Base-by-base conservation (phyloP, 2,113 vertebrate genomes). In the Reinhardtius hippoglossoides region DNA sequence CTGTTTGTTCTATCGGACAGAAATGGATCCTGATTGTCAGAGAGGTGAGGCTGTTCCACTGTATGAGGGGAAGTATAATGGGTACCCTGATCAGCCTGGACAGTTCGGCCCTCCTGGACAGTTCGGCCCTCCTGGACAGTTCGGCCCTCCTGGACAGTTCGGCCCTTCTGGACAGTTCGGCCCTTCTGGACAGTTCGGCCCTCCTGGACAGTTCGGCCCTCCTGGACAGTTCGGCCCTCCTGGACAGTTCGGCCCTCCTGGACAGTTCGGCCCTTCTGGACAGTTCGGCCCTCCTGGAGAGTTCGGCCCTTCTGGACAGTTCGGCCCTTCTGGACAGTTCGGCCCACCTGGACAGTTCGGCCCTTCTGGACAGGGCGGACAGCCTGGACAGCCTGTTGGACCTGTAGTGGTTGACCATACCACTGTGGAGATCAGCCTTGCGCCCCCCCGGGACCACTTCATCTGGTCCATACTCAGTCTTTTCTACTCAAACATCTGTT, bases 391-490 rank as follows among this genome's bases (percentile, higher is more conserved):
- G 50, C 15, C 46, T 16, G 46, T 50, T 20, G 50, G 5, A 26
- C 5, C 65, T 12, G 2, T 15, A 6, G n/a, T 21, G 46, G 63
- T 67, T 26, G 66, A 70, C 5, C 3, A 57, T 76, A 84, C 73
- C 60, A 55, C 23, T 0, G 50, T 81, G 12, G 48, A 59, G 42
- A 9, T 78, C 0, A 1, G 0, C 63, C 0, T 10, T 1, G 68
- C 79, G 5, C 59, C 40, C 3, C 76, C 80, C 5, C 20, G 7
- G 0, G 92, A 93, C 78, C 62, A 93, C 67, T 37, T 93, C 27
- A 26, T 92, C 56, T 92, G 89, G 90, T 93, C 93, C 6, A n/a
- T 94, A 1, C 44, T 18, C 59, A 74, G 2, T 52, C 55, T 85
- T 0, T 0, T 80, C 15, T 74, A 81, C 18, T 10, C 20, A 2